A percentile compares a stretch with the other conserved stretches of the same genome.
phyloP scores from a whole-genome alignment of 2,797 vertebrate species.

The Pygocentrus nattereri region DNA sequence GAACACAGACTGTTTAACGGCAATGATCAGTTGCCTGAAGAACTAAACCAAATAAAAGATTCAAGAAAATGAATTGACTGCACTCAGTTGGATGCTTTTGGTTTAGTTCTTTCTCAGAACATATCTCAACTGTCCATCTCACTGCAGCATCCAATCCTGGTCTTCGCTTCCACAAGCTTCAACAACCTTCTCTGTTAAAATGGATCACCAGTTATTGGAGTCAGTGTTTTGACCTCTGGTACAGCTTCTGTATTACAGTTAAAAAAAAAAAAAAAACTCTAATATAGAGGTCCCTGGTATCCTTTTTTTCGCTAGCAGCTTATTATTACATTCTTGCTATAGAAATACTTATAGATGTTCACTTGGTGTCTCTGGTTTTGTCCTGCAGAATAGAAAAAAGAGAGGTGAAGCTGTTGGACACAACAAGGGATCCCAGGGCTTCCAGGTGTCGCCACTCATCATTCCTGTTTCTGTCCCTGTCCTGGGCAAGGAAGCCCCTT shows the following conservation, averaged over 20 bases:
- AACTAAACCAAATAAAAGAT: too few relatives aligned
- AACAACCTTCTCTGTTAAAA: neutral
- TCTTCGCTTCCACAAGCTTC: neutral
- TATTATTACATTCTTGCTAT: neutral
- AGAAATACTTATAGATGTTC: neutral
- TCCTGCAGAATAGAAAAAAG: slow-evolving; percentile 27
- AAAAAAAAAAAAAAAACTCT: neutral
- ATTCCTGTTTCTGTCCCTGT: slow-evolving; percentile 69
- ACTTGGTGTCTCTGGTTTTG: neutral
- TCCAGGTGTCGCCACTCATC: slow-evolving; percentile 54
- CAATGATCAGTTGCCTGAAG: neutral
- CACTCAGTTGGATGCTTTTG: neutral
- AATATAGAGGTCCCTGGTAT: too few relatives aligned
- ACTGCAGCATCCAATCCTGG: neutral
- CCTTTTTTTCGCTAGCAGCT: too few relatives aligned
- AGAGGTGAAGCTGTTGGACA: slow-evolving; percentile 2
- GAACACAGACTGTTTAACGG: neutral
- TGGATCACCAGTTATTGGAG: neutral
- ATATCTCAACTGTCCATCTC: neutral
- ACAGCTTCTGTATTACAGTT: neutral
- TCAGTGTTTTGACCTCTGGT: neutral
- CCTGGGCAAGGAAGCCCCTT: slow-evolving; percentile 3
- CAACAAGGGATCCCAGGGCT: neutral
- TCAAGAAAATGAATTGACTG: neutral
- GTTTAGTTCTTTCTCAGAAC: slow-evolving; percentile 19